A percentile compares a stretch with the other conserved stretches of the same genome.
Evolutionary conservation across 2,797 vertebrate species (phyloP).

Genomic region (Cryptoprocta ferox): DNA sequence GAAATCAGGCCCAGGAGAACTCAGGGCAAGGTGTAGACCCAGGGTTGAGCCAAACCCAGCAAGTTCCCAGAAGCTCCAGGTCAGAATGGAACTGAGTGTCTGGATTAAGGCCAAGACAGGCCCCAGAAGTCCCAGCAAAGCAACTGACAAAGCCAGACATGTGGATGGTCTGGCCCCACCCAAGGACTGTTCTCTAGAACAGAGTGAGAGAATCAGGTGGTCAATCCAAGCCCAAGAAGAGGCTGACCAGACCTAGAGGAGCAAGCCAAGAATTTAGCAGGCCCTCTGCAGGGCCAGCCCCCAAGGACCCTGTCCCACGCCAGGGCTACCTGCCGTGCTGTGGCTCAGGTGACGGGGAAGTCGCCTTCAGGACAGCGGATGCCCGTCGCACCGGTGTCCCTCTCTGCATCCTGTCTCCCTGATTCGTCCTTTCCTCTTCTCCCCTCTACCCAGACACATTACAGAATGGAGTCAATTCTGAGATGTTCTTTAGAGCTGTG

Average conservation of each 20-base stretch:
- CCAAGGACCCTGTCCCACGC: background rate
- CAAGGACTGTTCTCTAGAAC: background rate
- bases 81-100: background rate
- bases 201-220: background rate
- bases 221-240: background rate
- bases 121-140: background rate
- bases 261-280: background rate
- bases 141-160: background rate
- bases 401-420: background rate
- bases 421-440: background rate
- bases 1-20: background rate
- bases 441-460: background rate
- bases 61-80: background rate
- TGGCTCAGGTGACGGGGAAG: background rate
- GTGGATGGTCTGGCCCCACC: background rate
- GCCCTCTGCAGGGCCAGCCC: background rate
- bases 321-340: background rate
- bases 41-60: background rate
- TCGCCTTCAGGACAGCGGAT: rapidly evolving
- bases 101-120: background rate
- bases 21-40: background rate
- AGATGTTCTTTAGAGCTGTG: background rate
- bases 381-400: rapidly evolving
- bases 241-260: background rate
- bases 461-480: background rate